Evolutionary conservation across 2,797 vertebrate genomes (phyloP), one percentile per base, ranked within the genome.

Genomic region (Staurois parvus): DNA sequence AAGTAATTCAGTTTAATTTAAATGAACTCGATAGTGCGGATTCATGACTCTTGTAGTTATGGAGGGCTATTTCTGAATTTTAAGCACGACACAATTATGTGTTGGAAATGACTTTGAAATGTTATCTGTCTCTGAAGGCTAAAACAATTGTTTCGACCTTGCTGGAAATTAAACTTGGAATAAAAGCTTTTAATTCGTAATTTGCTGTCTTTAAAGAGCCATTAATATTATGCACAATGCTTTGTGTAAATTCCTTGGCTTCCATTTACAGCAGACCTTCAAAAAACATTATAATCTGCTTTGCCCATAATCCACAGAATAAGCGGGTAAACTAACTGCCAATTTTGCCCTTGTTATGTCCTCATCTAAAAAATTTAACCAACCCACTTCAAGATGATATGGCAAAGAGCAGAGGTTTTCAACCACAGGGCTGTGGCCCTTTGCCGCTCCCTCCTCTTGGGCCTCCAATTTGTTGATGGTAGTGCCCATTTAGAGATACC

Each of bases 71-170:
- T 76, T 52, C 64, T 42, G 84, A 85, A 79, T 85, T 80, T 85
- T 69, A 85, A 80, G 40, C 72, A 80, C 73, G 59, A 80, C 66
- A 75, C 42, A 67, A 81, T 80, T 80, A 75, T 73, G 62, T 81
- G 59, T 59, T 59, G 40, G 48, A 80, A 80, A 85, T 52, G 76
- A 85, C 76, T 85, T 74, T 79, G 83, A 77, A 79, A 79, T 66
- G 69, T 74, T 79, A 79, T 85, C 84, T 48, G 69, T 80, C 84
- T 79, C 84, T 67, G 34, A 79, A 85, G 84, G 62, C 69, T 74
- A 68, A 75, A 81, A 85, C 76, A 85, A 75, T 79, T 69, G 62
- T 37, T 73, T 80, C 79, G 84, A 85, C 84, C 77, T 85, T 85
- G 84, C 30, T 74, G 59, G 56, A 85, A 80, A 80, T 85, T 73